Base-by-base conservation (phyloP, 2,797 vertebrate genomes). In the Atherinosoma microstoma region DNA sequence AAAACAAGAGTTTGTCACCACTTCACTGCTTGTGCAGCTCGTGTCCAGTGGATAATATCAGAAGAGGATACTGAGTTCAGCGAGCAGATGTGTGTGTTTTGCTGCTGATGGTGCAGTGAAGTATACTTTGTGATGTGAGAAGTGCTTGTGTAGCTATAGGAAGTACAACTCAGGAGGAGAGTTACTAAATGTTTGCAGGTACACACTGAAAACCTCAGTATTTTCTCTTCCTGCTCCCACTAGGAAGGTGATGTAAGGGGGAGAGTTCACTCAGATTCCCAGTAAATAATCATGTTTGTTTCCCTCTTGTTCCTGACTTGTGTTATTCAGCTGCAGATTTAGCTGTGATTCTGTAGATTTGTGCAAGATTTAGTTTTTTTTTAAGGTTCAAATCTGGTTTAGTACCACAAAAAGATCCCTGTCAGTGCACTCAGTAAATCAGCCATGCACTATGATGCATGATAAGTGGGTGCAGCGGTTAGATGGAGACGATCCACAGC, bases 391-490 rank as follows among this genome's bases (percentile, higher is more conserved):
- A 42, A 79, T 67, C 66, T 83, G 80, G 84, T 77, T 70, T 57
- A 53, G 47, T 53, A 61, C 61, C 74, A 76, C 63, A 51, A 22
- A 58, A 32, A 73, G 69, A 70, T 74, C 64, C 72, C 63, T 70
- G 30, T 11, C 34, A 47, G 67, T 3, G 2, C 67, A 63, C 64
- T 56, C 80, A 34, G 76, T 57, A 76, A 64, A 87, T 85, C 66
- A 9, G 22, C 53, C 16, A n/a, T 24, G 63, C 67, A 6, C 64
- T 67, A 71, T 0, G 51, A 70, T 79, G 79, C 75, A 54, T 36
- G 82, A 89, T 87, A 84, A 85, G 75, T 56, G 67, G 78, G 80
- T 64, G 76, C 70, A 54, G 73, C 32, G 27, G 61, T 67, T 66
- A 73, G 83, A 84, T 82, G 76, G 80, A 78, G 57, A 67, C 36